phyloP scores from a whole-genome alignment of 2,888 invertebrate genomes.

The Eupithecia inturbata region DNA sequence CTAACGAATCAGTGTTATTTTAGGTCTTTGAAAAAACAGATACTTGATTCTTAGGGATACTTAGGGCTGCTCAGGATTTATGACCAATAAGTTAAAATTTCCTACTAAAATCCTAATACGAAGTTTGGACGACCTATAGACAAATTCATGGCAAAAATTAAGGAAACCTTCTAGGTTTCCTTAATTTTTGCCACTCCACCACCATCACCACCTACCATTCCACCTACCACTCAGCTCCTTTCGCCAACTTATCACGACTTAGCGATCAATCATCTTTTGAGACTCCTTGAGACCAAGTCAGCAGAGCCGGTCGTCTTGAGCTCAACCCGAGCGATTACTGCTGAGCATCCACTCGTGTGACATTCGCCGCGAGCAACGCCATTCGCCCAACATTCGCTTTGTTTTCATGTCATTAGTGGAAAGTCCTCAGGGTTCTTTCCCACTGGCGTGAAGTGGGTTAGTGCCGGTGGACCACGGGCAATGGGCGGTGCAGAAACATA shows the following conservation, averaged over 20 bases:
- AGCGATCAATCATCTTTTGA: constrained; percentile 16
- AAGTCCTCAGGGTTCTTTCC: constrained; percentile 42
- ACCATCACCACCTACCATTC: no score
- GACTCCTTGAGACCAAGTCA: not conserved
- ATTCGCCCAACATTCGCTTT: constrained; percentile 58
- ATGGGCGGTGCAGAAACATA: no score
- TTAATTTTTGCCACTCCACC: no score
- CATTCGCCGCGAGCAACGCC: not conserved
- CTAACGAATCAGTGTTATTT: not conserved
- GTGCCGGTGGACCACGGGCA: no score
- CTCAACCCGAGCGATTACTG: constrained; percentile 42
- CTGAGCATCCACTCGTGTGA: constrained; percentile 38
- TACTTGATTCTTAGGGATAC: not conserved
- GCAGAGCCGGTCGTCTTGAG: constrained; percentile 34
- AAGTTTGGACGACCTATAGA: not conserved
- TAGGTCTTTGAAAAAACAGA: not conserved
- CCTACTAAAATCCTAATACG: not conserved
- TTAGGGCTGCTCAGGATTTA: not conserved
- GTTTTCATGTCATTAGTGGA: constrained; percentile 83
- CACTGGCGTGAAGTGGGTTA: not conserved
- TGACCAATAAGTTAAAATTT: not conserved
- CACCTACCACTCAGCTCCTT: not conserved
- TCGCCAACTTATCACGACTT: constrained; percentile 16
- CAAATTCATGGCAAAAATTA: not conserved
- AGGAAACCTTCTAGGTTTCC: no score